Evolutionary conservation across 2,888 invertebrate species (phyloP), one percentile per base, ranked within the genome.

Genomic region (Boloria euphrosyne): DNA sequence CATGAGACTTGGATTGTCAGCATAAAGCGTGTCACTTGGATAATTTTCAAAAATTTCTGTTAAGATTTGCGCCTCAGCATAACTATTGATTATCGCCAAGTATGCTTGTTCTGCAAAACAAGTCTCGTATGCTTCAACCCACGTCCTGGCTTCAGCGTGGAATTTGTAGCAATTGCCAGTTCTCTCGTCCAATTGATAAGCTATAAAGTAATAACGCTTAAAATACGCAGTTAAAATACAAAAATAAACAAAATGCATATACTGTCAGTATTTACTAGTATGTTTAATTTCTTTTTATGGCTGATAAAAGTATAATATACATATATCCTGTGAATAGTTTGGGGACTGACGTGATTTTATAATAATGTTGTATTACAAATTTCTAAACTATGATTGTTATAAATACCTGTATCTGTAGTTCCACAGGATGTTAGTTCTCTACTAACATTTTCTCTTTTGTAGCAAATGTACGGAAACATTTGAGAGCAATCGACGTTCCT

Each of bases 41-140:
- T 58, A 17, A 1, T 38, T 49, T 17, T 38, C 13, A 59, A 59
- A 59, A 31, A 59, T 16, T 14, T 59, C 49, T 51, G 14, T 51
- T 38, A 75, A 13, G 14, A 75, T 54, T 44, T 65, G 51, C 0
- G 73, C 75, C 60, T 78, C 78, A 0, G 44, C 58, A 0, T 67
- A 62, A 13, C 72, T 76, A 65, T 79, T 75, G 62, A 76, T 70
- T 64, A 76, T 71, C 31, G 66, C 65, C 38, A 70, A 57, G 27
- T 68, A 60, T 3, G 16, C 65, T 3, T 65, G 59, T 54, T 70
- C 70, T 10, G 70, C 70, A 31, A 65, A 38, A 44, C 70, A 70
- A 3, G 18, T 49, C 31, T 47, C 57, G 38, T 61, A 68, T 13
- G 68, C 67, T 7, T 66, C 16, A 6, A 17, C n/a, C 67, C 67